Evolutionary conservation across 1,140 invertebrate genomes (phyloP), one percentile per base, ranked within the genome.

Genomic region (Aphelinus certus): DNA sequence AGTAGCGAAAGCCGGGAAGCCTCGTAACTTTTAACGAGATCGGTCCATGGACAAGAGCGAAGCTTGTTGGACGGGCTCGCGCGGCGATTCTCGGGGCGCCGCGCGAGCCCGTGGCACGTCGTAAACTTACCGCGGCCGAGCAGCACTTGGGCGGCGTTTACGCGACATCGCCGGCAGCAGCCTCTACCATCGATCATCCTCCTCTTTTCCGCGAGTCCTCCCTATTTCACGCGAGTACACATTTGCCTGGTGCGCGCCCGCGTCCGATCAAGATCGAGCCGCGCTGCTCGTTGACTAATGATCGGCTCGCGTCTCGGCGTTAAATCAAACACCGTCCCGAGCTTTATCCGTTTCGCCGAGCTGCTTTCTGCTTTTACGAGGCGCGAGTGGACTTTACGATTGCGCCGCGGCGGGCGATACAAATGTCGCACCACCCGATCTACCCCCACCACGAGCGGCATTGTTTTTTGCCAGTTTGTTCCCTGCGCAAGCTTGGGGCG

Each of bases 201-300:
- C 56, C 58, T 69, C 55, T 58, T 69, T 46, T 65, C 53, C 7
- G 46, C 46, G 46, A 1, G 42, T 43, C 42, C 51, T n/a, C 43
- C n/a, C 42, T 47, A 46, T 48, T 51, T 62, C 42, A 7, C 48
- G 7, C 3, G 9, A 2, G 6, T 53, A 73, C 64, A 55, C 56
- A 3, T 47, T 10, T 43, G 57, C 68, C 65, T 62, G 68, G 68
- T 74, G 65, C 53, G 45, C 51, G 1, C 48, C 26, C 26, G 6
- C 57, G 42, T 55, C 61, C 60, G 60, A 75, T 64, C 66, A 69
- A 75, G 73, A 75, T 70, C 26, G 73, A 70, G 53, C 47, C 10
- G 48, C 45, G 26, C 65, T 56, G 3, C n/a, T 6, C 7, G n/a
- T 73, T 68, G 58, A 74, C 49, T 74, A 74, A 74, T 74, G 72